These are phyloP conservation scores for Eupithecia tripunctaria DNA, from an alignment of 2,888 invertebrate species.

Conservation along the genomic window DNA sequence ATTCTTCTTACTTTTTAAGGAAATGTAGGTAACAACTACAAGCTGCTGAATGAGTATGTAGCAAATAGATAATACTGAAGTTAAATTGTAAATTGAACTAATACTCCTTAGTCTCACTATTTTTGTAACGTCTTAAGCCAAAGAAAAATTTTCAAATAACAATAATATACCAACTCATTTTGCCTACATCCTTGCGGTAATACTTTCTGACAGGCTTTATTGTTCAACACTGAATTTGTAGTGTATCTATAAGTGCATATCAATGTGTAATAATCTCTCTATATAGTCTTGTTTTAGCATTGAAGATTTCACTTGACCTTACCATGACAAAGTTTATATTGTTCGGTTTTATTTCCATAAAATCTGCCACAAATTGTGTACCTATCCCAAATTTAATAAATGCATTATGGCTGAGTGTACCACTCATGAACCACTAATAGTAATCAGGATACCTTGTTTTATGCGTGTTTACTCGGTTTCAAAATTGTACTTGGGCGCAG, in stretches of 20 bases:
- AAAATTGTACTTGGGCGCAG: constrained; percentile 21
- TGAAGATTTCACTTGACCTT: not conserved
- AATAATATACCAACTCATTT: not conserved
- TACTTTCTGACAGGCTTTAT: not conserved
- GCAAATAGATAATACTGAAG: no score
- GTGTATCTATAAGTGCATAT: not conserved
- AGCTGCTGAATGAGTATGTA: no score
- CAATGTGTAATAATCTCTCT: not conserved
- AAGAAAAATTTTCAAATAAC: not conserved
- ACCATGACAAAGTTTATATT: not conserved
- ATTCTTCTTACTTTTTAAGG: constrained; percentile 11
- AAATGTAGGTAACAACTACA: no score
- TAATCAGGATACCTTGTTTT: constrained; percentile 9
- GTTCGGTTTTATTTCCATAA: not conserved
- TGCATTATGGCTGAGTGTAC: not conserved
- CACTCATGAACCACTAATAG: constrained; percentile 1
- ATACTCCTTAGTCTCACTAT: no score
- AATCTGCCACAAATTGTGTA: not conserved
- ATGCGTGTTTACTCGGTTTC: constrained; percentile 40
- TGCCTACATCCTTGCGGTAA: no score
- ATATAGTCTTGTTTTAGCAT: not conserved
- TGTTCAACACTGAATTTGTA: not conserved
- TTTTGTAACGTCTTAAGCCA: not conserved
- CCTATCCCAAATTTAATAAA: not conserved
- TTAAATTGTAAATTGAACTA: no score